Evolutionary conservation across 2,888 invertebrate species (phyloP), one percentile per base, ranked within the genome.

Genomic region (Nomada goodeniana): DNA sequence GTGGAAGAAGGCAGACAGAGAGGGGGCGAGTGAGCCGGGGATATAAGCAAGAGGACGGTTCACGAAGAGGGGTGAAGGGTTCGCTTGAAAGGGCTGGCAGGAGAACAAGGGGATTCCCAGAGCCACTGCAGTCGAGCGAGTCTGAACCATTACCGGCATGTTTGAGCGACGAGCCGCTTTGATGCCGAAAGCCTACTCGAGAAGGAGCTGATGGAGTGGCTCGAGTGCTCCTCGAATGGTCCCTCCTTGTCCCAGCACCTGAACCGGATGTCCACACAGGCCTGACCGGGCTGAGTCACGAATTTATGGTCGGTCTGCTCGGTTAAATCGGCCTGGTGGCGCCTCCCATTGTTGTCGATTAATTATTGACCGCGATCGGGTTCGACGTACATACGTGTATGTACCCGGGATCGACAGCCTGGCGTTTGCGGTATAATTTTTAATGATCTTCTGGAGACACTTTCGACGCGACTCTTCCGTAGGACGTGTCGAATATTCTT

Each of bases 131-230:
- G 90, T 90, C 81, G 83, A 89, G 86, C 85, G 85, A 89, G 88
- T 89, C 88, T 90, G 88, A 90, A 85, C 90, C 91, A 91, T 92
- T 91, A 91, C 89, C 84, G 86, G 88, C 89, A 88, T 90, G 90
- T 91, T 92, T 92, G 92, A 91, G 89, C 87, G 89, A 89, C 88
- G 88, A 88, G 84, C 83, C 86, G 89, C 92, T 92, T 92, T 92
- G 92, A 92, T 91, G 91, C 89, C 89, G 87, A 83, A 89, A 89
- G 89, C 89, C 88, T 89, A 86, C 91, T 92, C 89, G 90, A 91
- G 90, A 81, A 90, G 87, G 89, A 88, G 87, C 89, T 91, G 91
- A 91, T 92, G 90, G 89, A 92, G 91, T 91, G 81, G 86, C 86
- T 83, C 83, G 76, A 89, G 89, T 86, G 83, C 82, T 80, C 80